Percentiles rank a stretch among this genome's conserved stretches.
phyloP scores from a whole-genome alignment of 2,888 invertebrate species.

The Harmothoe impar region DNA sequence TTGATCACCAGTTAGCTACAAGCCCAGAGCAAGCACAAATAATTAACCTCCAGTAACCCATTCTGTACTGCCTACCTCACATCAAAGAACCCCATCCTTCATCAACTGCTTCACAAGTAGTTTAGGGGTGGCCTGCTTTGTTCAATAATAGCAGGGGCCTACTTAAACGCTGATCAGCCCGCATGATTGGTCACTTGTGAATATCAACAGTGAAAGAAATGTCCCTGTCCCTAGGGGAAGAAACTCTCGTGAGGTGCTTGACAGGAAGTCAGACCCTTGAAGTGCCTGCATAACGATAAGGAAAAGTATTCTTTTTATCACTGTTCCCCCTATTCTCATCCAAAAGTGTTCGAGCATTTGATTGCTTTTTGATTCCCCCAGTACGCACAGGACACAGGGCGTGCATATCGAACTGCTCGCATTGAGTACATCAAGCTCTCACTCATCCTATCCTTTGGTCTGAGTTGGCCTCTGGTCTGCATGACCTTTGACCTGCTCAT shows the following conservation, averaged over 20 bases:
- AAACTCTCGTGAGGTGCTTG: background rate
- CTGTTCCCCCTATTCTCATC: background rate
- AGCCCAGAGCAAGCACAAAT: background rate
- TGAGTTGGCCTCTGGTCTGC: background rate
- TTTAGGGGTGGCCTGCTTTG: too few relatives aligned
- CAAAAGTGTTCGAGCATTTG: background rate
- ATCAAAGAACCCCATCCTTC: background rate
- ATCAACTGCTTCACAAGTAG: background rate
- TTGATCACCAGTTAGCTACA: background rate
- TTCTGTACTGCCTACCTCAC: background rate
- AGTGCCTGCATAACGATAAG: background rate
- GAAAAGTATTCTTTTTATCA: background rate
- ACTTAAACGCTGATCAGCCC: too few relatives aligned
- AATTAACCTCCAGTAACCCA: background rate
- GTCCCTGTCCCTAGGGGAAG: background rate
- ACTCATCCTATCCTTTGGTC: background rate
- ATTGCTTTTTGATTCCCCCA: background rate
- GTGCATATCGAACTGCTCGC: background rate
- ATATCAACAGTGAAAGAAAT: background rate
- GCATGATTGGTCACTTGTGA: background rate
- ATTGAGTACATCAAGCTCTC: background rate
- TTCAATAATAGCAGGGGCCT: too few relatives aligned
- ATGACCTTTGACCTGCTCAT: slow-evolving; percentile 1
- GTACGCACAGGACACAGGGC: too few relatives aligned
- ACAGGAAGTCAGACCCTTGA: too few relatives aligned